Base-by-base conservation (phyloP, 2,113 vertebrate genomes). In the Pelobates fuscus region DNA sequence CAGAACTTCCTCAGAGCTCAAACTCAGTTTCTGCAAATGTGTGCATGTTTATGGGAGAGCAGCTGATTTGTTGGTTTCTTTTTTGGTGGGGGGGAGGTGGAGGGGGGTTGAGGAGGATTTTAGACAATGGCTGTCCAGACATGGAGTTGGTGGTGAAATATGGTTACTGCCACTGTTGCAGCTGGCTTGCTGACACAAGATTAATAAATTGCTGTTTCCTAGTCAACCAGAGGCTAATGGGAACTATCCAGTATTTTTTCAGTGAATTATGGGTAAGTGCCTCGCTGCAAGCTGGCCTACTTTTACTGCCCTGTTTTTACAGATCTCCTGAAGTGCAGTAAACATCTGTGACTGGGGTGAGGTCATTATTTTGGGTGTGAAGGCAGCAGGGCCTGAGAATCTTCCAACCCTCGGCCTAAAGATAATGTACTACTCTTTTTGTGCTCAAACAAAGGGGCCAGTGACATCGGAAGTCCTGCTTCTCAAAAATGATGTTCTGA, bases 201-300 rank as follows among this genome's bases (percentile, higher is more conserved):
- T 98, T 98, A 98, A 99, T 98, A 98, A 97, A 94, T 93, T 93
- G 91, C 93, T 89, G 97, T 99, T 95, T 95, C 97, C 97, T 96
- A 94, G 96, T 94, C 96, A 93, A 99, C 97, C 93, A 93, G 93
- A 97, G 94, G 92, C 94, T 93, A 96, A 93, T 96, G 97, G 96
- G 95, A 99, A 99, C 94, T 92, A 99, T 99, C 93, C 91, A 41
- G 93, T 82, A 82, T 93, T 90, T 91, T 49, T 89, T 91, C 90
- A 84, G 80, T 91, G 96, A 89, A 94, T 94, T 94, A 90, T 97
- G 95, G 94, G 95, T 95, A 97, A 89, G 91, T 91, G 95, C 91
- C 96, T 94, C 95, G 91, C 89, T 74, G 85, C 95, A 98, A 96
- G 94, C 96, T 97, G 96, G 93, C 94, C 92, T 86, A 90, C 93